Conservation (phyloP, 2,797 vertebrate genomes). For the Chromobotia macracanthus region DNA sequence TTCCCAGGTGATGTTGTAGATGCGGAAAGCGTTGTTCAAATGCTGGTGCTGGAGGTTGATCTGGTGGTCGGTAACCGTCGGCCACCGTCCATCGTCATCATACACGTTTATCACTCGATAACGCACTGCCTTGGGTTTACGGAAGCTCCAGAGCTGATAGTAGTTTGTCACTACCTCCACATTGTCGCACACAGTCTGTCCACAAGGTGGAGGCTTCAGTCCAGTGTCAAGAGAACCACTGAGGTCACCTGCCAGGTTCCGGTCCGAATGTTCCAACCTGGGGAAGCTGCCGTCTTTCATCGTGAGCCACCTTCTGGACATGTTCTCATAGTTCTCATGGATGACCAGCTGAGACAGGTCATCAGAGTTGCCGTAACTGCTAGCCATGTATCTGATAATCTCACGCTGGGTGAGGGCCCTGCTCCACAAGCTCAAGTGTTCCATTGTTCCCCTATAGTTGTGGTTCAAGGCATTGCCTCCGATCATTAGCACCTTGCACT, state of each 20-base stretch:
- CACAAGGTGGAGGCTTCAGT: conserved; percentile 88
- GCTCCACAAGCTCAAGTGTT: conserved; percentile 90
- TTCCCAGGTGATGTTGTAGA: conserved; percentile 97
- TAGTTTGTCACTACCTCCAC: conserved; percentile 89
- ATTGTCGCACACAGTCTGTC: conserved; percentile 95
- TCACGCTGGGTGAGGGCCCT: conserved; percentile 87
- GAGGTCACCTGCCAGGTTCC: conserved; percentile 71
- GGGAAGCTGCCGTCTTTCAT: conserved; percentile 85
- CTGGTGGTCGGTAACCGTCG: conserved; percentile 90
- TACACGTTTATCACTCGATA: conserved; percentile 93
- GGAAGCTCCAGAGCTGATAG: conserved; percentile 88
- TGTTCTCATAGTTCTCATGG: conserved; percentile 90
- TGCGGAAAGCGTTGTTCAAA: conserved; percentile 87
- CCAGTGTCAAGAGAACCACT: conserved; percentile 84
- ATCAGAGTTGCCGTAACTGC: conserved; percentile 70
- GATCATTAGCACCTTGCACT: conserved; percentile 95
- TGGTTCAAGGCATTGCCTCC: conserved; percentile 92
- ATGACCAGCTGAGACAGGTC: conserved; percentile 90
- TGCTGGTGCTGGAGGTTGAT: conserved; percentile 94
- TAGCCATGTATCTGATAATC: conserved; percentile 87
- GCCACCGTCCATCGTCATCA: conserved; percentile 80
- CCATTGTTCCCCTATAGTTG: conserved; percentile 90
- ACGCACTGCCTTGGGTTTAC: conserved; percentile 86
- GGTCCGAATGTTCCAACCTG: conserved; percentile 70
- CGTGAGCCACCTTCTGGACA: conserved; percentile 85